These are phyloP conservation scores for Aurelia aurita complex sp. Pacific DNA, from an alignment of 30 jellyfish, hydroid and myxozoan species.

Conservation along the genomic window DNA sequence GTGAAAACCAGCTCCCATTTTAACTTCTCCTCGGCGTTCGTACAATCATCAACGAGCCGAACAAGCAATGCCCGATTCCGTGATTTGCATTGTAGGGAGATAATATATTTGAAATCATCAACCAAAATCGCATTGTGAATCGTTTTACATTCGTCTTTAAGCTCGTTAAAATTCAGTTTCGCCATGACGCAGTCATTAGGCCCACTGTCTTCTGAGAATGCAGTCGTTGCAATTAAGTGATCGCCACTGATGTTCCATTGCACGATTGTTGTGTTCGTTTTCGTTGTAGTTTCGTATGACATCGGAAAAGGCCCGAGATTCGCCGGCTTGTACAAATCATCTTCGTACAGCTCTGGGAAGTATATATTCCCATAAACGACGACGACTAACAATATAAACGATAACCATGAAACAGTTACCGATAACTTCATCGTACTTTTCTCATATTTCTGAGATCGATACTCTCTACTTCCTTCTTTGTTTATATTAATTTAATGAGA, in stretches of 20 bases:
- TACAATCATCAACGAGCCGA: constrained; percentile 66
- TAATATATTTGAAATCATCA: constrained; percentile 61
- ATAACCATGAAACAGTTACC: constrained; percentile 1
- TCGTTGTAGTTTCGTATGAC: constrained; percentile 84
- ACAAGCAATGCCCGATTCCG: constrained; percentile 85
- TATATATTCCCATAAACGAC: constrained; percentile 66
- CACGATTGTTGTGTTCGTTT: constrained; percentile 79
- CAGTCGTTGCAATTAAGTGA: constrained; percentile 74
- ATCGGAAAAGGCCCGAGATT: constrained; percentile 96
- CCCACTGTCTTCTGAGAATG: constrained; percentile 91
- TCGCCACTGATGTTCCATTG: constrained; percentile 87
- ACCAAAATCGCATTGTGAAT: constrained; percentile 73
- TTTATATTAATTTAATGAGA: too few species aligned
- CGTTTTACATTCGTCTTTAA: constrained; percentile 86
- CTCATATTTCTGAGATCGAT: background rate
- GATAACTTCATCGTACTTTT: constrained; percentile 1
- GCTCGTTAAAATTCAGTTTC: constrained; percentile 63
- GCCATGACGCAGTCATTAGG: constrained; percentile 79
- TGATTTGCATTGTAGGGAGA: constrained; percentile 80
- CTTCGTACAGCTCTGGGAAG: constrained; percentile 96
- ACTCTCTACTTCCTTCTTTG: too few species aligned
- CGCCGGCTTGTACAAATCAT: constrained; percentile 89
- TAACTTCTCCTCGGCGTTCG: constrained; percentile 28
- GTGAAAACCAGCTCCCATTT: constrained; percentile 92
- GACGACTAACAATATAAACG: background rate